phyloP scores from a whole-genome alignment of 2,888 invertebrate genomes.

The Dynastes grantii region DNA sequence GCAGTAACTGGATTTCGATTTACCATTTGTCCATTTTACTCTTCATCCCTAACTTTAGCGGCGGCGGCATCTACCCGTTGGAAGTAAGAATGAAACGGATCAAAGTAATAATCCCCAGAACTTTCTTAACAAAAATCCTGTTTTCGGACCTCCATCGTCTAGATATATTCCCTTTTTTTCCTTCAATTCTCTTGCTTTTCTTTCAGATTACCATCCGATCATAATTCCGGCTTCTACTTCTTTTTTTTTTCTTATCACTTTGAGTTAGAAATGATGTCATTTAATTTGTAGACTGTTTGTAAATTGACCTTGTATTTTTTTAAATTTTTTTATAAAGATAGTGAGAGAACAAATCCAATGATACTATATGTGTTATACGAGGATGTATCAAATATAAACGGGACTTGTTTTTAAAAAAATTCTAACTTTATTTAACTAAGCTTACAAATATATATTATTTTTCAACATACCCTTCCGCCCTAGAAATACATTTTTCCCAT shows the following conservation, averaged over 20 bases:
- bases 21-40: slow-evolving; percentile 36
- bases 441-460: too few species aligned
- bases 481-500: too few species aligned
- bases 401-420: too few species aligned
- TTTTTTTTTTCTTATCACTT: neutral
- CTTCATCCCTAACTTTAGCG: slow-evolving; percentile 21
- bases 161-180: slow-evolving; percentile 24
- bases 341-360: too few species aligned
- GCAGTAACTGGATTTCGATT: slow-evolving; percentile 43
- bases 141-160: neutral
- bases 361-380: too few species aligned
- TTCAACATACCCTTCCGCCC: too few species aligned
- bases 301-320: too few species aligned
- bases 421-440: too few species aligned
- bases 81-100: slow-evolving; percentile 45
- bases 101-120: slow-evolving; percentile 42
- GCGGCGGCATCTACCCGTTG: neutral
- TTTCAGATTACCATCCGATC: slow-evolving; percentile 28
- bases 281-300: too few species aligned
- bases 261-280: too few species aligned
- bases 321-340: too few species aligned
- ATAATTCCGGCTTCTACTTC: neutral
- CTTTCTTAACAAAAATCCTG: slow-evolving; percentile 35
- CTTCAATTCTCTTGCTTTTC: slow-evolving; percentile 3
- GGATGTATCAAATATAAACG: too few species aligned